These are phyloP conservation scores for Enteromius thamalakanensis DNA, from an alignment of 2,797 vertebrate species.

Conservation along the genomic window DNA sequence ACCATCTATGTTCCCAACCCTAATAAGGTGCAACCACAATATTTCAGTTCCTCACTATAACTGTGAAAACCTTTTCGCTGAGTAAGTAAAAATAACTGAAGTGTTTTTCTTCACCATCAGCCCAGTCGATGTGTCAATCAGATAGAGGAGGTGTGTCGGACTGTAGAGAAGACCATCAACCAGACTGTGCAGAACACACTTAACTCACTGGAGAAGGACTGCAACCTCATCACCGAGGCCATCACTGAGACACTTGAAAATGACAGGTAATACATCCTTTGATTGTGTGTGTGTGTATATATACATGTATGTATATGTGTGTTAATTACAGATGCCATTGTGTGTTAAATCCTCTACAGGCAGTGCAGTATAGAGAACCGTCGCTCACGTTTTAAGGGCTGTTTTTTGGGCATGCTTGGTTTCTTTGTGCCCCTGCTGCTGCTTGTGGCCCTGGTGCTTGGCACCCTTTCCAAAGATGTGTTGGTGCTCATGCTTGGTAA, in stretches of 20 bases:
- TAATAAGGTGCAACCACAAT: constrained; percentile 74
- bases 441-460: constrained; percentile 74
- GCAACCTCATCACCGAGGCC: constrained; percentile 79
- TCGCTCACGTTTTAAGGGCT: constrained; percentile 77
- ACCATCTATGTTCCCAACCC: constrained; percentile 85
- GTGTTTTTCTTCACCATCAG: constrained; percentile 60
- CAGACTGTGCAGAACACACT: constrained; percentile 86
- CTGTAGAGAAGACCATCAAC: constrained; percentile 86
- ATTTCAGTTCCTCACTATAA: background rate
- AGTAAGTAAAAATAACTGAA: background rate
- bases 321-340: background rate
- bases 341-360: constrained; percentile 62
- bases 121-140: constrained; percentile 86
- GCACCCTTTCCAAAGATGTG: constrained; percentile 72
- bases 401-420: constrained; percentile 77
- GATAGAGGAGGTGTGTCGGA: constrained; percentile 83
- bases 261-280: constrained; percentile 69
- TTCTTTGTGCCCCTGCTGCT: constrained; percentile 80
- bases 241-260: constrained; percentile 69
- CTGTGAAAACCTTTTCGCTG: background rate
- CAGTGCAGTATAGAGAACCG: constrained; percentile 73
- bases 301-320: too few relatives aligned
- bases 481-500: constrained; percentile 73
- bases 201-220: constrained; percentile 85
- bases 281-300: background rate